phyloP scores from a whole-genome alignment of 2,797 vertebrate species.

The Danio choprae region DNA sequence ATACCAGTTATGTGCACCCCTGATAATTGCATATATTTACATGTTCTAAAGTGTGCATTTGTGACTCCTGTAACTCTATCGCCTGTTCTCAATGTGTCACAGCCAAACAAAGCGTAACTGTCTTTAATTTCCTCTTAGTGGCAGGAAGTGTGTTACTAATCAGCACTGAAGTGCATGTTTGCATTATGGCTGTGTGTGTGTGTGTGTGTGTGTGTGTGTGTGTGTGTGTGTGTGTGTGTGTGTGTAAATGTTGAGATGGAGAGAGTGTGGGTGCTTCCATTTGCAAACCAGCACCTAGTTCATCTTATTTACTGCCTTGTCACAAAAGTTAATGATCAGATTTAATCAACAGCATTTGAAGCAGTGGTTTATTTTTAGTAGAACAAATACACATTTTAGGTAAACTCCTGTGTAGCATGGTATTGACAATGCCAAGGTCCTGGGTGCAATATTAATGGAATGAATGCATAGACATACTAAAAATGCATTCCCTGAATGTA shows the following conservation, averaged over 20 bases:
- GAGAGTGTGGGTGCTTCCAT: slow-evolving; percentile 68
- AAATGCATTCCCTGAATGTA: too few relatives aligned
- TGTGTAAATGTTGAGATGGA: slow-evolving; percentile 45
- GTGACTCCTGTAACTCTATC: slow-evolving; percentile 42
- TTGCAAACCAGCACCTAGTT: slow-evolving; percentile 69
- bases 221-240: slow-evolving; percentile 37
- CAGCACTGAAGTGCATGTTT: slow-evolving; percentile 61
- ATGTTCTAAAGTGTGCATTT: slow-evolving; percentile 22
- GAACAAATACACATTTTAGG: background rate
- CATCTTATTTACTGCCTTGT: slow-evolving; percentile 76
- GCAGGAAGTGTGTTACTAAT: slow-evolving; percentile 79
- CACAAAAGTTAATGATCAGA: slow-evolving; percentile 79
- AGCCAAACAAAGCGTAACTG: slow-evolving; percentile 72
- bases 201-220: slow-evolving; percentile 51
- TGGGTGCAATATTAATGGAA: too few relatives aligned
- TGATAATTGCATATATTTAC: background rate
- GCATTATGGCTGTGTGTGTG: slow-evolving; percentile 25
- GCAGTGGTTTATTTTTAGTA: background rate
- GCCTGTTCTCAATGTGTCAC: slow-evolving; percentile 23
- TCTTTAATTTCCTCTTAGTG: slow-evolving; percentile 69
- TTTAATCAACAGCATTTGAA: slow-evolving; percentile 64
- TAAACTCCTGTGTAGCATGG: background rate
- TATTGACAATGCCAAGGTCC: too few relatives aligned
- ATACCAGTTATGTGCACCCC: too few relatives aligned
- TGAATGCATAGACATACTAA: too few relatives aligned